Evolutionary conservation across 2,888 invertebrate species (phyloP).

Genomic region (Volucella bombylans): DNA sequence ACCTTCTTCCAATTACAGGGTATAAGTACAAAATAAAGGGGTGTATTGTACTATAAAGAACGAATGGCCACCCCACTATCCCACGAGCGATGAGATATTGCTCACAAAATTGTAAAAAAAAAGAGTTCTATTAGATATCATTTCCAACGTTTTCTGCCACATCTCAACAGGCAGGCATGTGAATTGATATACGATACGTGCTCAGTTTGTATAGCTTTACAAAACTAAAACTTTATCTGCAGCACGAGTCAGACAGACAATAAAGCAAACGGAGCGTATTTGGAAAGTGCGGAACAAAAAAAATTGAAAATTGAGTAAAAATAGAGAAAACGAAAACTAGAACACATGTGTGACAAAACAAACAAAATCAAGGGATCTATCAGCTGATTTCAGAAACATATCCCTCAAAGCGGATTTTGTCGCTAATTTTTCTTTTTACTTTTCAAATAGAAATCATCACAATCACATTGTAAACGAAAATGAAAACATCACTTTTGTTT

Average conservation of each 20-base stretch:
- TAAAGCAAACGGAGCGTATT: constrained; percentile 35
- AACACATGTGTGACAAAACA: constrained; percentile 54
- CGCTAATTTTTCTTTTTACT: background rate
- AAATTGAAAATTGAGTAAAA: constrained; percentile 18
- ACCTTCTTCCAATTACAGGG: no score
- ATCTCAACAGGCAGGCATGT: no score
- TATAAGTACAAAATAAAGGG: no score
- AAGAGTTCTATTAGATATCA: no score
- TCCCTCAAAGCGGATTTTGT: constrained; percentile 23
- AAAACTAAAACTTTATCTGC: constrained; percentile 51
- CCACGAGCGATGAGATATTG: no score
- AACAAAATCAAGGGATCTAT: constrained; percentile 35
- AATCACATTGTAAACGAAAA: constrained; percentile 22
- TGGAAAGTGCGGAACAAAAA: background rate
- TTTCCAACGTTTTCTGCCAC: no score
- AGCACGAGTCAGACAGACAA: constrained; percentile 61
- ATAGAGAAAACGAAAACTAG: constrained; percentile 23
- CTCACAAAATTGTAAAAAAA: no score
- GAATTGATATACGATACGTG: no score
- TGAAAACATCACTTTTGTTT: constrained; percentile 68
- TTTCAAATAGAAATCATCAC: background rate
- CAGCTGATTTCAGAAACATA: constrained; percentile 49
- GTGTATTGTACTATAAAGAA: no score
- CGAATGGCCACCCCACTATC: no score
- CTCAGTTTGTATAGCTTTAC: background rate